phyloP scores from a whole-genome alignment of 2,888 invertebrate genomes.

The Cryptosula pallasiana region DNA sequence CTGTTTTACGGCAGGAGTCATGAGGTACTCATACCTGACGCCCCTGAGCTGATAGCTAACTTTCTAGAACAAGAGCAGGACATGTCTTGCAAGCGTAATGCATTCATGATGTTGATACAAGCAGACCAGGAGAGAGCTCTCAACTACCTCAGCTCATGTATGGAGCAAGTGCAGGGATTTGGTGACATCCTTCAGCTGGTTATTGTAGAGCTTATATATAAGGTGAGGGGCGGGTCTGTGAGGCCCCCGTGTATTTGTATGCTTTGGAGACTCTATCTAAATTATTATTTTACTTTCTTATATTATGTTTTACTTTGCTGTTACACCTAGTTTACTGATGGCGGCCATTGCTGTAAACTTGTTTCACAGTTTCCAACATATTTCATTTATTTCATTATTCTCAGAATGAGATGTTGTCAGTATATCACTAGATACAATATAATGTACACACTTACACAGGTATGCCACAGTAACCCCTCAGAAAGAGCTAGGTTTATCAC shows the following conservation, averaged over 20 bases:
- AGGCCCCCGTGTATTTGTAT: no score
- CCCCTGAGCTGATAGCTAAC: constrained; percentile 89
- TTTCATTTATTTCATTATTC: no score
- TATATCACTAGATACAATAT: no score
- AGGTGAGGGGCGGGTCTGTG: no score
- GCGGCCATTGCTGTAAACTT: no score
- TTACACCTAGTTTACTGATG: no score
- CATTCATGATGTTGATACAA: constrained; percentile 95
- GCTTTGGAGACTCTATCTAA: no score
- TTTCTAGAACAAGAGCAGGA: constrained; percentile 96
- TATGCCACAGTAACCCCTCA: constrained; percentile 91
- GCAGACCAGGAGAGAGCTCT: constrained; percentile 88
- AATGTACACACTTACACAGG: constrained; percentile 60
- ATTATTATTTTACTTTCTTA: no score
- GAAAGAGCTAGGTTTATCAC: constrained; percentile 95
- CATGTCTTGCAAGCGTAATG: constrained; percentile 98
- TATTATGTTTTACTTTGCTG: no score
- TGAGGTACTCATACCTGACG: constrained; percentile 96
- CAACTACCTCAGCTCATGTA: constrained; percentile 82
- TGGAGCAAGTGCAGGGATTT: constrained; percentile 82
- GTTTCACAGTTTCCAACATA: no score
- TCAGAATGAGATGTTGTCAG: no score
- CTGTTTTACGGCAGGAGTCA: constrained; percentile 81
- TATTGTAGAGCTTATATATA: constrained; percentile 97
- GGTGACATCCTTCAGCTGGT: constrained; percentile 97